These are phyloP conservation scores for Sebastes fasciatus DNA, from an alignment of 2,113 vertebrate genomes.

Conservation along the genomic window DNA sequence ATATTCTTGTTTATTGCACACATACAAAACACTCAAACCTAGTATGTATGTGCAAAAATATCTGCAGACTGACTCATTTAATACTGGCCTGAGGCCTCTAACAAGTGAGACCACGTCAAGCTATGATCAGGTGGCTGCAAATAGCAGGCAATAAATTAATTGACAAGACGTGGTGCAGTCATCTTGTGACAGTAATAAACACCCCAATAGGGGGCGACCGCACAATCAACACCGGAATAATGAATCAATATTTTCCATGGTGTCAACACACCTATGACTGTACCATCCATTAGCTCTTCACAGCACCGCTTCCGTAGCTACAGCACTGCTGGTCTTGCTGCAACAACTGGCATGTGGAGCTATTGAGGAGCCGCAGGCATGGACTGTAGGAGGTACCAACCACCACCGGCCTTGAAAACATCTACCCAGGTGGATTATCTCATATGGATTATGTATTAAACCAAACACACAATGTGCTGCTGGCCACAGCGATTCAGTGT, in stretches of 20 bases:
- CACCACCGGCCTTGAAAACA: conserved; percentile 4
- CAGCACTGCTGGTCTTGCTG: background rate
- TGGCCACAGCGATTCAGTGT: conserved; percentile 7
- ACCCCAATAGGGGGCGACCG: background rate
- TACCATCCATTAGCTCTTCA: background rate
- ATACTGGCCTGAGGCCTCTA: background rate
- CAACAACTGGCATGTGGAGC: background rate
- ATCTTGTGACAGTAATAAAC: conserved; percentile 7
- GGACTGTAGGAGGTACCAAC: background rate
- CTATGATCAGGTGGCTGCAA: conserved; percentile 15
- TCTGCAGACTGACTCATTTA: background rate
- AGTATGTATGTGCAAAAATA: background rate
- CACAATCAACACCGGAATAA: conserved; percentile 28
- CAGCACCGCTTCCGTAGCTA: background rate
- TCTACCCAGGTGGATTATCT: conserved; percentile 44
- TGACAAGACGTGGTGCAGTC: background rate
- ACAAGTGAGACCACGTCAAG: background rate
- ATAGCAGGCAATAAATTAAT: conserved; percentile 4
- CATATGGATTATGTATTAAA: conserved; percentile 41
- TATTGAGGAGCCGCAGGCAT: conserved; percentile 13
- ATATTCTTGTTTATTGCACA: background rate
- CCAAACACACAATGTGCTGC: conserved; percentile 35
- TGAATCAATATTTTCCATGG: conserved; percentile 13
- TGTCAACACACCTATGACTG: background rate
- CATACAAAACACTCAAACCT: background rate